phyloP scores from a whole-genome alignment of 2,113 vertebrate genomes.

The Notarius lentiginosus region DNA sequence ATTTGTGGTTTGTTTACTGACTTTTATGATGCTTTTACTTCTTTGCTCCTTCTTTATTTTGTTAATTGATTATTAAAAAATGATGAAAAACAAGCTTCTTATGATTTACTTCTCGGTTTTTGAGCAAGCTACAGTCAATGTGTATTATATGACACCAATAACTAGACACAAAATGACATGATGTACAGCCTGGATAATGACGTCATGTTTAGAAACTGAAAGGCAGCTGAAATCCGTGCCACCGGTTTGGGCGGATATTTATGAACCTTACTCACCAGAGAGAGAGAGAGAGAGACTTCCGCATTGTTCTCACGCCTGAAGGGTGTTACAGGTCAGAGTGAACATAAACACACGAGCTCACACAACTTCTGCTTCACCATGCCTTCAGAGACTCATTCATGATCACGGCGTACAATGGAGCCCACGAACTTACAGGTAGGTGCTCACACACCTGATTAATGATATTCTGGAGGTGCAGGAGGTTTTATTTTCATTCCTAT shows the following conservation, averaged over 20 bases:
- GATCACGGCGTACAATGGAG: constrained; percentile 18
- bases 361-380: neutral
- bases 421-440: constrained; percentile 41
- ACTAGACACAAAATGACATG: no score
- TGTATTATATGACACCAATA: no score
- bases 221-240: neutral
- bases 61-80: no score
- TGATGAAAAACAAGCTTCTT: no score
- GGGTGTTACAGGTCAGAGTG: neutral
- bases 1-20: neutral
- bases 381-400: neutral
- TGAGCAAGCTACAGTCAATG: no score
- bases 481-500: no score
- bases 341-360: neutral
- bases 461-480: no score
- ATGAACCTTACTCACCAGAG: neutral
- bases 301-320: neutral
- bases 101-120: no score
- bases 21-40: neutral
- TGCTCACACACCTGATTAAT: no score
- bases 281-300: neutral
- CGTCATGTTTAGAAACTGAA: neutral
- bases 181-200: neutral
- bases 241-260: neutral
- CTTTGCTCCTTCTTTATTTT: no score